A percentile compares a stretch with the other conserved stretches of the same genome.
phyloP scores from a whole-genome alignment of 2,113 vertebrate genomes.

The Anas platyrhynchos region DNA sequence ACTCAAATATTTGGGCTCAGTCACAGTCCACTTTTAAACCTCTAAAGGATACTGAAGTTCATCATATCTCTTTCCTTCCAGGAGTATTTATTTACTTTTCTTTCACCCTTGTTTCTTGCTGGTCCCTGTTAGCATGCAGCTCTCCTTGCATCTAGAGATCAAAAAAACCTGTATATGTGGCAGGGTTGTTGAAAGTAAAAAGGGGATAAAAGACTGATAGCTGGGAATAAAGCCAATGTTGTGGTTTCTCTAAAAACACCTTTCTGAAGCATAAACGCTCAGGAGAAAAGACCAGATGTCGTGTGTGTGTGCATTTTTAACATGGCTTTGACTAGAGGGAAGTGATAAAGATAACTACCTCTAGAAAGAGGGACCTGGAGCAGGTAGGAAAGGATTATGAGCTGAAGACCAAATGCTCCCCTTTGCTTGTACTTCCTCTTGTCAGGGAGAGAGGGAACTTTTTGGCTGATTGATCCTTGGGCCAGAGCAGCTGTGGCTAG shows the following conservation, averaged over 20 bases:
- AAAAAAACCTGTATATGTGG: constrained; percentile 37
- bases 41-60: neutral
- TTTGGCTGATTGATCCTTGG: neutral
- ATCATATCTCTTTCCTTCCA: constrained; percentile 40
- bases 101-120: constrained; percentile 32
- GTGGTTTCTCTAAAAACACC: constrained; percentile 46
- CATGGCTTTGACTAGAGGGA: constrained; percentile 5
- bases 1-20: constrained; percentile 72
- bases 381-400: neutral
- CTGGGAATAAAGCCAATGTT: constrained; percentile 61
- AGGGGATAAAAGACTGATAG: constrained; percentile 45
- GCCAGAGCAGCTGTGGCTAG: neutral
- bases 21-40: constrained; percentile 60
- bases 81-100: constrained; percentile 21
- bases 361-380: neutral
- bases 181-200: constrained; percentile 50
- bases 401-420: neutral
- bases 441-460: neutral
- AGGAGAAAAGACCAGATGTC: constrained; percentile 50
- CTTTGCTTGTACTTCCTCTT: neutral
- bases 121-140: constrained; percentile 35
- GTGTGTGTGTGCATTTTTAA: constrained; percentile 15
- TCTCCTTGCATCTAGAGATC: constrained; percentile 57
- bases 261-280: constrained; percentile 45
- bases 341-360: neutral